phyloP scores from a whole-genome alignment of 1,140 invertebrate species.

The Macrostomum lignano region DNA sequence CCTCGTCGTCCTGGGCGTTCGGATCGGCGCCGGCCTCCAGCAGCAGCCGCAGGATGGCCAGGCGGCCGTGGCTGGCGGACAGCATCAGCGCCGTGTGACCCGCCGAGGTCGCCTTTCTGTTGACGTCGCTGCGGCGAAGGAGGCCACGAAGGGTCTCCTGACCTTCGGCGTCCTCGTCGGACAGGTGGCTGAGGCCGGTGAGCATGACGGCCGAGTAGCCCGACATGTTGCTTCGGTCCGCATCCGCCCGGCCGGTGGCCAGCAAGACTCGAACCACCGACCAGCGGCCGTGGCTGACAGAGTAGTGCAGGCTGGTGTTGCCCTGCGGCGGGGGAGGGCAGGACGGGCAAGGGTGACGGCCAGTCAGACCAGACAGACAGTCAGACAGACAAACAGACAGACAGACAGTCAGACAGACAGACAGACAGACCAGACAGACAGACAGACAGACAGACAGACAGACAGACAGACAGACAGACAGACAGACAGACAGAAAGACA shows the following conservation, averaged over 20 bases:
- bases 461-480: too few species aligned
- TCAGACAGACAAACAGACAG: too few species aligned
- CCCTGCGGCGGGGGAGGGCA: background rate
- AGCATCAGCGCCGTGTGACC: constrained; percentile 75
- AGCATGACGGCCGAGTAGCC: constrained; percentile 3
- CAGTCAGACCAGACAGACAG: too few species aligned
- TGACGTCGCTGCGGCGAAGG: too few species aligned
- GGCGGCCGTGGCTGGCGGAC: constrained; percentile 56
- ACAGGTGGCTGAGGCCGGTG: constrained; percentile 3
- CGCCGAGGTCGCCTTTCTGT: too few species aligned
- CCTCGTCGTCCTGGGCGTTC: constrained; percentile 69
- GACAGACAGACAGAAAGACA: too few species aligned
- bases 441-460: too few species aligned
- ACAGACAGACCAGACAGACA: too few species aligned
- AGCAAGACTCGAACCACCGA: background rate
- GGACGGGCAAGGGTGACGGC: too few species aligned
- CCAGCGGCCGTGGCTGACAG: background rate
- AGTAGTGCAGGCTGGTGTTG: constrained; percentile 2
- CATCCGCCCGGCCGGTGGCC: background rate
- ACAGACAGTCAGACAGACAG: too few species aligned
- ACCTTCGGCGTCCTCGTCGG: background rate
- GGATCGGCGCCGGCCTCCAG: too few species aligned
- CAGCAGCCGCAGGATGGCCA: constrained; percentile 53
- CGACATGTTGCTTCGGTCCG: background rate
- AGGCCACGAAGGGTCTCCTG: too few species aligned